These are phyloP conservation scores for Prionace glauca DNA, from an alignment of 2,797 vertebrate species.

Conservation along the genomic window DNA sequence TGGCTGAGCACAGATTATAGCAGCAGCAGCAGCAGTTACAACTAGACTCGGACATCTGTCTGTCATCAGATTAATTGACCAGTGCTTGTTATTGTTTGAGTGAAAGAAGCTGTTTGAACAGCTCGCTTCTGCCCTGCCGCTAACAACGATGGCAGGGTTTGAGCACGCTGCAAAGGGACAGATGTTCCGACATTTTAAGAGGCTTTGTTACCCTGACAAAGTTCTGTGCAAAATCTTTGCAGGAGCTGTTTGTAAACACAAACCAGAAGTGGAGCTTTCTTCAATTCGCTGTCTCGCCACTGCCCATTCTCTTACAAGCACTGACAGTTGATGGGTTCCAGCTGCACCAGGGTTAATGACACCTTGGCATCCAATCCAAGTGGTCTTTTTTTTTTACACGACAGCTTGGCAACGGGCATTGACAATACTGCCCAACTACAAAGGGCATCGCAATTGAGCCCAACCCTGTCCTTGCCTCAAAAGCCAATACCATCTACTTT, in stretches of 20 bases:
- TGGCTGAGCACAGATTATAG: constrained; percentile 8
- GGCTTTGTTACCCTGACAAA: background rate
- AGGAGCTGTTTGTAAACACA: constrained; percentile 12
- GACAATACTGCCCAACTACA: background rate
- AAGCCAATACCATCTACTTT: background rate
- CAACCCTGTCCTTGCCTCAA: background rate
- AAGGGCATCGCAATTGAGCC: background rate
- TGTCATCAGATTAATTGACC: constrained; percentile 23
- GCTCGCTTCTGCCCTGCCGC: background rate
- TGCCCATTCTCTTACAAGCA: background rate
- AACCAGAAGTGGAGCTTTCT: background rate
- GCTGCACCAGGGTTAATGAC: background rate
- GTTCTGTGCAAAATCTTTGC: background rate
- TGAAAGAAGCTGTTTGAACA: constrained; percentile 33
- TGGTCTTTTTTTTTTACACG: background rate
- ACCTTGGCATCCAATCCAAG: background rate
- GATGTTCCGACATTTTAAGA: constrained; percentile 7
- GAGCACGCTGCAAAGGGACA: background rate
- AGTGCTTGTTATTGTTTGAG: constrained; percentile 29
- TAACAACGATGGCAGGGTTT: background rate
- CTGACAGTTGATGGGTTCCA: background rate
- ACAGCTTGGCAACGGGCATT: background rate
- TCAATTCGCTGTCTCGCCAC: background rate
- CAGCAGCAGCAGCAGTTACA: constrained; percentile 16
- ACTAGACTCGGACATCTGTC: constrained; percentile 17